Conservation (phyloP, 2,888 invertebrate genomes). For the Tinea trinotella region DNA sequence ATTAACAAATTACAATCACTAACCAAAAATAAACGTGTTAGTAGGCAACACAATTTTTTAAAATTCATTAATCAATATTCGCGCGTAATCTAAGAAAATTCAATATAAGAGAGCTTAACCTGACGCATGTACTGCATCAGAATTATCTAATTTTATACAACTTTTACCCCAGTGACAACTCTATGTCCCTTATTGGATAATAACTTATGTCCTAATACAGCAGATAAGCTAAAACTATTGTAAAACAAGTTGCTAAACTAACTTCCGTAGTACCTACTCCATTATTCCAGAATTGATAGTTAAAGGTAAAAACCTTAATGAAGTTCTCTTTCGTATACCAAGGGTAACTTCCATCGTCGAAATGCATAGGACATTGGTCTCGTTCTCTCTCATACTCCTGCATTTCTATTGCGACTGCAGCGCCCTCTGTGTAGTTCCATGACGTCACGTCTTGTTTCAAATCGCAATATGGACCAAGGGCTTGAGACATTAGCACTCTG, state of each 20-base stretch:
- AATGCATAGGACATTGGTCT: conserved; percentile 98
- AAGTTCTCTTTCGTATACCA: conserved; percentile 82
- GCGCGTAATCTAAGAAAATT: too few species aligned
- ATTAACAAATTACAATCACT: too few species aligned
- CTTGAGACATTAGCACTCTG: conserved; percentile 79
- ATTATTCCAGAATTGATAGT: conserved; percentile 50
- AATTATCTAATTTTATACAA: too few species aligned
- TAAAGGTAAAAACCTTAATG: conserved; percentile 76
- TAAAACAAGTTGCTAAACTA: conserved; percentile 30
- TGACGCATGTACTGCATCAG: too few species aligned
- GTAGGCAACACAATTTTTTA: too few species aligned
- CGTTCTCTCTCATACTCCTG: conserved; percentile 93
- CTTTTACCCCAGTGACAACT: too few species aligned
- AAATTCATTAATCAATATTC: too few species aligned
- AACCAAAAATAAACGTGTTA: too few species aligned
- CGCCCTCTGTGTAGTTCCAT: conserved; percentile 91
- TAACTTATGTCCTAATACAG: too few species aligned
- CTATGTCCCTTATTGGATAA: too few species aligned
- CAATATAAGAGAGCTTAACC: too few species aligned
- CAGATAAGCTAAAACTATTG: conserved; percentile 26
- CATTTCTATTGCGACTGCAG: conserved; percentile 92
- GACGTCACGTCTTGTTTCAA: conserved; percentile 91
- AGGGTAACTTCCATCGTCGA: conserved; percentile 93
- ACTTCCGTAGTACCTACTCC: conserved; percentile 30
- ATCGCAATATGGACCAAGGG: conserved; percentile 93